phyloP scores from a whole-genome alignment of 2,888 invertebrate genomes.

The Phengaris alcon region DNA sequence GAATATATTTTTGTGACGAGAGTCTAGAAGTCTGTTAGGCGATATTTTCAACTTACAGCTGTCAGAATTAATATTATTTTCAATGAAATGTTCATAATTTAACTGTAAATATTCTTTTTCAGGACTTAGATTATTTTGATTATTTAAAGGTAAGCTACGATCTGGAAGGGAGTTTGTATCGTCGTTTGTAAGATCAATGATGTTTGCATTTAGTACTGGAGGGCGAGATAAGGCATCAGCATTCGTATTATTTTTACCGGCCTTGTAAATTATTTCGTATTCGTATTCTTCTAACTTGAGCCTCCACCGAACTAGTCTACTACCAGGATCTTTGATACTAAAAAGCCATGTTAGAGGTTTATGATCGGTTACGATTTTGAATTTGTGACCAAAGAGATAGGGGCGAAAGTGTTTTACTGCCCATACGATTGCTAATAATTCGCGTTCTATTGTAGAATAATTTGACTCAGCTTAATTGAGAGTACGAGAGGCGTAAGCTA shows the following conservation, averaged over 20 bases:
- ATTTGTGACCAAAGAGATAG: slow-evolving; percentile 39
- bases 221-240: slow-evolving; percentile 43
- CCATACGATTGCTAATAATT: slow-evolving; percentile 41
- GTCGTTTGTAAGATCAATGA: slow-evolving; percentile 33
- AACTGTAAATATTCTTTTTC: slow-evolving; percentile 36
- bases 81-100: slow-evolving; percentile 35
- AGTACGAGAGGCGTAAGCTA: slow-evolving; percentile 35
- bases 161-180: slow-evolving; percentile 20
- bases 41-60: no score
- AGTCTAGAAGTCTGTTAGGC: no score
- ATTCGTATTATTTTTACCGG: slow-evolving; percentile 38
- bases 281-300: no score
- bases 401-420: slow-evolving; percentile 40
- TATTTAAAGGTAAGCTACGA: background rate
- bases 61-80: background rate
- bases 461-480: slow-evolving; percentile 42
- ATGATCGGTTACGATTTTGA: slow-evolving; percentile 41
- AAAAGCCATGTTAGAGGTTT: slow-evolving; percentile 42
- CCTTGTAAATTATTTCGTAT: no score
- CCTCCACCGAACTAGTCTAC: no score
- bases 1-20: no score
- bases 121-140: background rate
- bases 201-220: slow-evolving; percentile 35
- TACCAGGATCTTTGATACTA: slow-evolving; percentile 33
- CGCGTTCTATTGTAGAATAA: slow-evolving; percentile 41